A percentile compares a stretch with the other conserved stretches of the same genome.
Conservation (phyloP, 2,888 invertebrate genomes). For the Lottia gigantea region DNA sequence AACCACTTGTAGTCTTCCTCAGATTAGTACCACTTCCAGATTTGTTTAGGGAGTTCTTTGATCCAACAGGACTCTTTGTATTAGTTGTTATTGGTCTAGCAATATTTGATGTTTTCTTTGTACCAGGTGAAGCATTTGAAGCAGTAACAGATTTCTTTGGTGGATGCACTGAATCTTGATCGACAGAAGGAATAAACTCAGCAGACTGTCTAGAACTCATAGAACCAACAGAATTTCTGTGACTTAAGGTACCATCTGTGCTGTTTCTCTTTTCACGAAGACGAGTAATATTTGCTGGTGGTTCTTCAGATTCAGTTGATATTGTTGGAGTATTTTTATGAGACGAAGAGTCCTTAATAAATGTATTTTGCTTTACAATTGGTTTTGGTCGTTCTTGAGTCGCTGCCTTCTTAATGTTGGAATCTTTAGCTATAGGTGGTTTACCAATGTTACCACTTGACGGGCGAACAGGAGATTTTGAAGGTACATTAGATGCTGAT, state of each 20-base stretch:
- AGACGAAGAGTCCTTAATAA: constrained; percentile 81
- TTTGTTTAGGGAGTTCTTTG: constrained; percentile 36
- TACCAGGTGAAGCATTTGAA: neutral
- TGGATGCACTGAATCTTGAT: constrained; percentile 38
- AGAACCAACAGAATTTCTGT: constrained; percentile 25
- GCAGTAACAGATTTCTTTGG: constrained; percentile 19
- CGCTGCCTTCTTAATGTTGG: neutral
- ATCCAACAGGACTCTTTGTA: constrained; percentile 11
- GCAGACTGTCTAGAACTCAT: constrained; percentile 25
- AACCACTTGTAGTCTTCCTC: constrained; percentile 46
- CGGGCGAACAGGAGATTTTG: constrained; percentile 8
- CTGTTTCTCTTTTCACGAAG: constrained; percentile 26
- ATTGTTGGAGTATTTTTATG: constrained; percentile 41
- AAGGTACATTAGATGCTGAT: constrained; percentile 45
- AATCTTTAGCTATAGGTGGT: neutral
- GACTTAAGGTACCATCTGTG: constrained; percentile 13
- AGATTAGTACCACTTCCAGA: constrained; percentile 35
- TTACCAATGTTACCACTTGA: neutral
- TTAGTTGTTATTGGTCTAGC: constrained; percentile 13
- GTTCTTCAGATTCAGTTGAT: constrained; percentile 7
- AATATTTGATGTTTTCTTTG: constrained; percentile 22
- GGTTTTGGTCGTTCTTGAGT: constrained; percentile 48
- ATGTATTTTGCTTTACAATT: constrained; percentile 86
- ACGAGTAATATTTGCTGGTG: neutral
- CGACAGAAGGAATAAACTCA: constrained; percentile 33